Conservation (phyloP, 2,113 vertebrate genomes). For the Sturnira hondurensis region DNA sequence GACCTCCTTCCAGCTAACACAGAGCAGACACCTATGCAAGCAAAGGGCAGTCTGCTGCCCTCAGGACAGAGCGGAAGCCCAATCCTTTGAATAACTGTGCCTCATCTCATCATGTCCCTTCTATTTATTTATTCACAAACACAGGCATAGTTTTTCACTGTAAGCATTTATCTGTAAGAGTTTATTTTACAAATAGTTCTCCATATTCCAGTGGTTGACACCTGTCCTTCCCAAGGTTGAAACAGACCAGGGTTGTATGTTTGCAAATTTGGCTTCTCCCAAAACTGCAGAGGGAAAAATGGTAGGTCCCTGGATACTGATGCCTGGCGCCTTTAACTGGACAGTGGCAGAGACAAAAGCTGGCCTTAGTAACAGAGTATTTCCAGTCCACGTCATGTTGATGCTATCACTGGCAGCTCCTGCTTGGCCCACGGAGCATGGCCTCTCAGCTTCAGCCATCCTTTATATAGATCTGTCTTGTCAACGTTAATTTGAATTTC, state of each 20-base stretch:
- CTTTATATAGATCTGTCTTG: neutral
- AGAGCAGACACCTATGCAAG: neutral
- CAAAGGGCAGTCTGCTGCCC: neutral
- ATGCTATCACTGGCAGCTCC: neutral
- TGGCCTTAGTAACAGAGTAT: neutral
- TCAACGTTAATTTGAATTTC: neutral
- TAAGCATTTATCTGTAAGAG: neutral
- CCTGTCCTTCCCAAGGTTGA: neutral
- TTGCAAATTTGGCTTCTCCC: neutral
- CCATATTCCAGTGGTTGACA: neutral
- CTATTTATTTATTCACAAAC: neutral
- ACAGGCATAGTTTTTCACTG: neutral
- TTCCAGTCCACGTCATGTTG: neutral
- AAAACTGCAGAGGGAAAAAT: neutral
- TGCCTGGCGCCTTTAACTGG: neutral
- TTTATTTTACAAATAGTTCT: neutral
- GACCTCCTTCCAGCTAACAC: neutral
- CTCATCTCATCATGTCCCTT: neutral
- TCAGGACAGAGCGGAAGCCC: neutral
- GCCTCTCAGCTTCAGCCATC: neutral
- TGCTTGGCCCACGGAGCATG: neutral
- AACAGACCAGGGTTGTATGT: neutral
- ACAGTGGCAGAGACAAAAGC: neutral
- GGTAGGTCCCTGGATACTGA: neutral
- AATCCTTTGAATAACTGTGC: neutral